Conservation (phyloP, 1,140 invertebrate genomes). For the Drosophila miranda region DNA sequence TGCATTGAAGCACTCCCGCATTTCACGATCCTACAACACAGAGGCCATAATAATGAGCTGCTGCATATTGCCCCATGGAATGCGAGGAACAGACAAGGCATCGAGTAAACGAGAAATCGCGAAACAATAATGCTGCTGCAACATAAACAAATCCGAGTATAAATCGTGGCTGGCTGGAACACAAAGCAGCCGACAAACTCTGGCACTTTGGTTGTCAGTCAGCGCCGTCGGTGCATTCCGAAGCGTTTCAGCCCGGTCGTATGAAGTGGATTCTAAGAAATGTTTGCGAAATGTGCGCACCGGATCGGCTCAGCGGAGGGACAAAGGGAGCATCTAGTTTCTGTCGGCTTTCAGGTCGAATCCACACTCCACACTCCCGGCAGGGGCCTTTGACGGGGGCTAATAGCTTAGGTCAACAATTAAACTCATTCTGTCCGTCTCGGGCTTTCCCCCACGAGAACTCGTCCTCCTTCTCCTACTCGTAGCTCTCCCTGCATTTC, state of each 20-base stretch:
- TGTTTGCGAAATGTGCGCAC: constrained; percentile 43
- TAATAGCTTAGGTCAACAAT: constrained; percentile 79
- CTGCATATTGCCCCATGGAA: constrained; percentile 34
- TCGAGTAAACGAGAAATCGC: constrained; percentile 38
- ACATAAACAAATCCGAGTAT: constrained; percentile 72
- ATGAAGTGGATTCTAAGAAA: constrained; percentile 52
- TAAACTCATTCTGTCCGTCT: constrained; percentile 72
- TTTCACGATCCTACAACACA: constrained; percentile 46
- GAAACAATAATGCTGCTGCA: constrained; percentile 38
- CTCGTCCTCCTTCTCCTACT: background rate
- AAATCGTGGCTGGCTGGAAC: constrained; percentile 45
- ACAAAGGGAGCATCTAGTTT: constrained; percentile 36
- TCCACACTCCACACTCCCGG: background rate
- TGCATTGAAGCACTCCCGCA: constrained; percentile 15
- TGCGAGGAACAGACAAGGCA: constrained; percentile 10
- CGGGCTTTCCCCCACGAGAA: background rate
- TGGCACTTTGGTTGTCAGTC: constrained; percentile 61
- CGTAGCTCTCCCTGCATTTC: constrained; percentile 32
- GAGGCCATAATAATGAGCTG: constrained; percentile 67
- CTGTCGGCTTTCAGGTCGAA: constrained; percentile 35
- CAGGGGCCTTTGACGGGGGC: constrained; percentile 63
- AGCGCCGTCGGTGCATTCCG: constrained; percentile 56
- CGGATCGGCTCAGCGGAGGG: background rate
- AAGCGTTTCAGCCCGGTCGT: constrained; percentile 45
- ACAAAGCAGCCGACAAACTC: constrained; percentile 31